Evolutionary conservation across 2,797 vertebrate species (phyloP), one percentile per base, ranked within the genome.

Genomic region (Eutrigla gurnardus): DNA sequence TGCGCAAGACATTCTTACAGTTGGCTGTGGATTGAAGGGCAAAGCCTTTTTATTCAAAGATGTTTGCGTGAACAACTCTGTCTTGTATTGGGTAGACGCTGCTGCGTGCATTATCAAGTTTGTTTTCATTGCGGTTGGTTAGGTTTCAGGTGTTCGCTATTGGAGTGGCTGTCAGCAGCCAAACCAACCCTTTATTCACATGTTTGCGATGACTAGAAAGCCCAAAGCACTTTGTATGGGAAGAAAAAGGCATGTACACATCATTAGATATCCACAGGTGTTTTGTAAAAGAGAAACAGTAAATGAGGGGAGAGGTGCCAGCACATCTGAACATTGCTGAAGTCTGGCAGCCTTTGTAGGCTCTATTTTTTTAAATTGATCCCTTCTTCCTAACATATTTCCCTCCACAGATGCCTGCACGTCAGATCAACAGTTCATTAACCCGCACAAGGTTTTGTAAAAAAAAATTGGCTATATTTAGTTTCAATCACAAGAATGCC

Each of bases 261-360:
- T 85, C 82, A 77, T 90, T 87, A 86, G 83, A 87, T 85, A 90
- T 65, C 86, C 82, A 73, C 91, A 93, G 90, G 91, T 92, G 90
- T 90, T 89, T 90, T 65, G 60, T 84, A 73, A 88, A 90, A 88
- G 76, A 81, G 79, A 86, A 84, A 74, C 25, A 25, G 86, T 71
- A 86, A 86, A 82, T 63, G 75, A 75, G 46, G 54, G 35, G 36
- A 67, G 62, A 62, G 54, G 50, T 84, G 85, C 83, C 82, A 85
- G 75, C 75, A 84, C 81, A 89, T 85, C 78, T 89, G 83, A 85
- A 75, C 53, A 47, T 78, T 54, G 40, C 82, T 83, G 72, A 76
- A 69, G 13, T 75, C 69, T 75, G 80, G 70, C 75, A 70, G 61
- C 64, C 72, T 85, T 80, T 77, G 61, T 60, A 45, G 65, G 75